Evolutionary conservation across 2,888 invertebrate species (phyloP).

Genomic region (Plagodis dolabraria): DNA sequence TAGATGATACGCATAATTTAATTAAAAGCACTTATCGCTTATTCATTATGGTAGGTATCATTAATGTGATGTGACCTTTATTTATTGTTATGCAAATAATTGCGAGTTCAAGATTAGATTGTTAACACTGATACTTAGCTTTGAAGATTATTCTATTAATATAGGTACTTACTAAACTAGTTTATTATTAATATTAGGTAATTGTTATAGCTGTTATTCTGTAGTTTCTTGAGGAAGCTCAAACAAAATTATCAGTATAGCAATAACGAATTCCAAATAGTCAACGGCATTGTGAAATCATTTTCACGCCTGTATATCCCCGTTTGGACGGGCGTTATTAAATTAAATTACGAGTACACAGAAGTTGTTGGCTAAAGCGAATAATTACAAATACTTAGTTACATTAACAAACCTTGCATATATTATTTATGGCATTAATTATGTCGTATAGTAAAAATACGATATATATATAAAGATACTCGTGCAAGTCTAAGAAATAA

Average conservation of each 20-base stretch:
- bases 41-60: too few species aligned
- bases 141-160: conserved; percentile 37
- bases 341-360: neutral
- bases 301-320: too few species aligned
- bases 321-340: neutral
- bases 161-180: conserved; percentile 27
- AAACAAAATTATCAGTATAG: conserved; percentile 8
- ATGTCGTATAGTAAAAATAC: too few species aligned
- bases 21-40: too few species aligned
- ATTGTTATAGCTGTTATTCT: conserved; percentile 6
- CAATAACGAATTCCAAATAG: neutral
- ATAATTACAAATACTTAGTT: neutral
- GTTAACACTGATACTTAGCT: conserved; percentile 34
- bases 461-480: too few species aligned
- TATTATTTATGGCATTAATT: neutral
- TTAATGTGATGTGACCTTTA: too few species aligned
- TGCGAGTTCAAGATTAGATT: too few species aligned
- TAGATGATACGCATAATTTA: too few species aligned
- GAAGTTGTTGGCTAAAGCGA: neutral
- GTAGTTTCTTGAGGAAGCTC: conserved; percentile 18
- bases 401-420: neutral
- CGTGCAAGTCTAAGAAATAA: too few species aligned
- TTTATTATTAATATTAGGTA: neutral
- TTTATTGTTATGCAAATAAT: too few species aligned
- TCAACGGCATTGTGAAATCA: conserved; percentile 11